phyloP scores from a whole-genome alignment of 2,797 vertebrate genomes.

The Pyrocephalus nanus region DNA sequence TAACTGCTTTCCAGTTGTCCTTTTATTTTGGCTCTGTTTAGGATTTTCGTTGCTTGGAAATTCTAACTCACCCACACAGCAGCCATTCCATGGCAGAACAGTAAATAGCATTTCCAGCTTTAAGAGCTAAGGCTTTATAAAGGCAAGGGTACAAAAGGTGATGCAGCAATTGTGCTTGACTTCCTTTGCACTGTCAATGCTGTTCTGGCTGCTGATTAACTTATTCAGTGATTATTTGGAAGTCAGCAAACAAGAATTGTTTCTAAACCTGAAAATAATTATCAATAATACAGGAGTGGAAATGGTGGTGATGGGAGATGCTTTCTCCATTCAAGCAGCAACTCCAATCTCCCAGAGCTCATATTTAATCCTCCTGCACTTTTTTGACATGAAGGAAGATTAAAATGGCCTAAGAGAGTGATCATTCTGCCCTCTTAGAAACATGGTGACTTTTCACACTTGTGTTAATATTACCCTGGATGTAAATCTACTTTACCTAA shows the following conservation, averaged over 20 bases:
- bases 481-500: not conserved
- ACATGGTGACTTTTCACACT: not conserved
- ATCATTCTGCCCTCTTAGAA: not conserved
- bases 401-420: not conserved
- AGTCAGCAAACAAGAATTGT: not conserved
- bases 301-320: not conserved
- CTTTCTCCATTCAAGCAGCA: not conserved
- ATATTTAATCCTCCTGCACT: accelerated
- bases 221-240: not conserved
- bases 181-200: not conserved
- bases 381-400: not conserved
- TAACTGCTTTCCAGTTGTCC: not conserved
- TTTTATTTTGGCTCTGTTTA: not conserved
- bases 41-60: not conserved
- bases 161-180: not conserved
- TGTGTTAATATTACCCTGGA: not conserved
- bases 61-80: not conserved
- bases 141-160: not conserved
- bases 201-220: not conserved
- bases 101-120: not conserved
- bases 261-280: not conserved
- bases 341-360: not conserved
- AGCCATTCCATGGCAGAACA: not conserved
- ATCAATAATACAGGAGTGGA: not conserved
- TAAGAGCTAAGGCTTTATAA: not conserved